Percentiles rank a stretch among this genome's conserved stretches.
These are phyloP conservation scores for Polyodon spathula DNA, from an alignment of 2,113 vertebrate species.

Conservation along the genomic window DNA sequence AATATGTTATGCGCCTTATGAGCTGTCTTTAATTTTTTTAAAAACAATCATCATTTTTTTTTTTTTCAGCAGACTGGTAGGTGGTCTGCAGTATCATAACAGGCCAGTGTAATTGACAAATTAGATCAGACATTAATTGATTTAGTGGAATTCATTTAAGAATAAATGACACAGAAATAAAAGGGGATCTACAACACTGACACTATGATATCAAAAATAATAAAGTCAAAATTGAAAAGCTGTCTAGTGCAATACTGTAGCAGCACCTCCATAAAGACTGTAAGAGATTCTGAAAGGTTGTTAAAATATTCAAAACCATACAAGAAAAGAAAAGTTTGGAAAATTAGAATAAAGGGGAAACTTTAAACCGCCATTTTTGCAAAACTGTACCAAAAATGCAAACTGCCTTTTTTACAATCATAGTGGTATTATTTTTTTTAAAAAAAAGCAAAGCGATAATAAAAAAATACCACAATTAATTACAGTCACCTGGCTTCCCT, in stretches of 20 bases:
- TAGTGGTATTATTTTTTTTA: too few relatives aligned
- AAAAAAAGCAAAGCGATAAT: background rate
- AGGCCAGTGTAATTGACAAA: background rate
- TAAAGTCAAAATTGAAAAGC: background rate
- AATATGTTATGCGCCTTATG: background rate
- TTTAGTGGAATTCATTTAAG: background rate
- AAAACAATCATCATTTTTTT: background rate
- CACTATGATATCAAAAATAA: background rate
- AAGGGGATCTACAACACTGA: background rate
- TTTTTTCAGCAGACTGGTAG: background rate
- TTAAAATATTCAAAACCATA: too few relatives aligned
- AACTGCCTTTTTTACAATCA: too few relatives aligned
- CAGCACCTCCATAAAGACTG: too few relatives aligned
- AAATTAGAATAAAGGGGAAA: too few relatives aligned
- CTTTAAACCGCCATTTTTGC: too few relatives aligned
- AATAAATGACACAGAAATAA: background rate
- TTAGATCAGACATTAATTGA: slow-evolving; percentile 3
- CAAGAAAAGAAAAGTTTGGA: too few relatives aligned
- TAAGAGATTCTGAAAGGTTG: too few relatives aligned
- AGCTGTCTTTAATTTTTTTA: background rate
- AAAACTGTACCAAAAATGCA: too few relatives aligned
- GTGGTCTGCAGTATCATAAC: slow-evolving; percentile 2
- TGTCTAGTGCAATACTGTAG: too few relatives aligned
- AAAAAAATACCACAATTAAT: slow-evolving; percentile 15
- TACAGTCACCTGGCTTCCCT: slow-evolving; percentile 3